phyloP scores from a whole-genome alignment of 2,888 invertebrate species.

The Drosophila mercatorum region DNA sequence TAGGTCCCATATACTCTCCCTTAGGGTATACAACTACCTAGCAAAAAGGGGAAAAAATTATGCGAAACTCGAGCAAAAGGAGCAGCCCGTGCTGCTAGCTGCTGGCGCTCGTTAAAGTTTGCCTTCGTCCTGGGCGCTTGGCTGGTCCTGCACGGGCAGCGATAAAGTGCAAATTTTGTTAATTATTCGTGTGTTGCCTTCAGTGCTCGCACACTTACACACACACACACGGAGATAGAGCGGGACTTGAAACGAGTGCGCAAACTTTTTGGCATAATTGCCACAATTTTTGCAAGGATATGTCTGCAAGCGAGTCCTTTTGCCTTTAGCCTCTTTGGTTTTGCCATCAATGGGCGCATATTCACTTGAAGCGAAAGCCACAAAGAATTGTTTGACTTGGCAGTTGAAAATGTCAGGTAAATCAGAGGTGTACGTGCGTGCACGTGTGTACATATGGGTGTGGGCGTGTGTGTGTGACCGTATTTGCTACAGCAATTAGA shows the following conservation, averaged over 20 bases:
- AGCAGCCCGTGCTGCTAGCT: slow-evolving; percentile 39
- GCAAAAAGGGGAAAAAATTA: not conserved
- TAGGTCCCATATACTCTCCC: not conserved
- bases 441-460: not conserved
- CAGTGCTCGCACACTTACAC: slow-evolving; percentile 24
- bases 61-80: slow-evolving; percentile 39
- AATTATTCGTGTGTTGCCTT: slow-evolving; percentile 76
- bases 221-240: not conserved
- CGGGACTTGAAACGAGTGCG: slow-evolving; percentile 54
- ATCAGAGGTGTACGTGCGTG: slow-evolving; percentile 17
- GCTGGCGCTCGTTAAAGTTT: slow-evolving; percentile 44
- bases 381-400: slow-evolving; percentile 29
- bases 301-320: slow-evolving; percentile 33
- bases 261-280: slow-evolving; percentile 73
- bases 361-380: slow-evolving; percentile 31
- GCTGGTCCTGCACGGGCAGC: slow-evolving; percentile 64
- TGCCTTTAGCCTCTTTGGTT: slow-evolving; percentile 17
- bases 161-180: slow-evolving; percentile 82
- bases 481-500: slow-evolving; percentile 55
- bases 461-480: not conserved
- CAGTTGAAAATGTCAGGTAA: slow-evolving; percentile 30
- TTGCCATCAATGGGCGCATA: slow-evolving; percentile 39
- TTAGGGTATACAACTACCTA: slow-evolving; percentile 11
- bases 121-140: slow-evolving; percentile 21
- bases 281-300: slow-evolving; percentile 72